Conservation (phyloP, 2,113 vertebrate species). For the Hemibates koningsi region DNA sequence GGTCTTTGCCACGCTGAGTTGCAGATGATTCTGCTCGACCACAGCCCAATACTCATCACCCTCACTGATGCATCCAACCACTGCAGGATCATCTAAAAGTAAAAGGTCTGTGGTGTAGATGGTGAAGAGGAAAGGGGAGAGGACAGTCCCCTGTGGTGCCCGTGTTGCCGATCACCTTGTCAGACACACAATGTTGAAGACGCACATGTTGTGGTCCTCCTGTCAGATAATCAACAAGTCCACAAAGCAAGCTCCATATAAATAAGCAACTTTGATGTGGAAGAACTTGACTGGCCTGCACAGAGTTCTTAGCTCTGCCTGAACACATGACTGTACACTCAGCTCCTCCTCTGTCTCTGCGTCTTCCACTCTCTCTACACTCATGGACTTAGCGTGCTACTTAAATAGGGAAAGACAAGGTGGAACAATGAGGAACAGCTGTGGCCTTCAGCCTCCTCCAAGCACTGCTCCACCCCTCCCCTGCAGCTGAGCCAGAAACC, state of each 20-base stretch:
- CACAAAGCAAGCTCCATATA: not conserved
- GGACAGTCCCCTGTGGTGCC: not conserved
- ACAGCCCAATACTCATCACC: accelerated
- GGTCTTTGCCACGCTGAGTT: not conserved
- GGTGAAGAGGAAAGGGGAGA: not conserved
- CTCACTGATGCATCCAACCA: not conserved
- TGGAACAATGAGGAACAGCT: not conserved
- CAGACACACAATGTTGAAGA: not conserved
- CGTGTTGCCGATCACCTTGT: accelerated
- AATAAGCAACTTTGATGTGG: not conserved
- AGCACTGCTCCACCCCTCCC: not conserved
- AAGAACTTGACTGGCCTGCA: not conserved
- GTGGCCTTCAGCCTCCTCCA: not conserved
- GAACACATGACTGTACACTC: not conserved
- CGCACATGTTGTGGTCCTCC: not conserved
- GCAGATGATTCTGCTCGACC: not conserved
- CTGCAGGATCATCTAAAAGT: not conserved
- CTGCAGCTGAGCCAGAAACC: not conserved
- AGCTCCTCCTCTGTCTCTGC: not conserved
- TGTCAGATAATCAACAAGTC: not conserved
- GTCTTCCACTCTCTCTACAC: not conserved
- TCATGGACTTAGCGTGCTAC: not conserved
- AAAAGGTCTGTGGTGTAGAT: not conserved
- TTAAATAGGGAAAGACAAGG: not conserved
- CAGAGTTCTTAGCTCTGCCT: not conserved